Evolutionary conservation across 2,888 invertebrate species (phyloP).

Genomic region (Diadegma fenestrale): DNA sequence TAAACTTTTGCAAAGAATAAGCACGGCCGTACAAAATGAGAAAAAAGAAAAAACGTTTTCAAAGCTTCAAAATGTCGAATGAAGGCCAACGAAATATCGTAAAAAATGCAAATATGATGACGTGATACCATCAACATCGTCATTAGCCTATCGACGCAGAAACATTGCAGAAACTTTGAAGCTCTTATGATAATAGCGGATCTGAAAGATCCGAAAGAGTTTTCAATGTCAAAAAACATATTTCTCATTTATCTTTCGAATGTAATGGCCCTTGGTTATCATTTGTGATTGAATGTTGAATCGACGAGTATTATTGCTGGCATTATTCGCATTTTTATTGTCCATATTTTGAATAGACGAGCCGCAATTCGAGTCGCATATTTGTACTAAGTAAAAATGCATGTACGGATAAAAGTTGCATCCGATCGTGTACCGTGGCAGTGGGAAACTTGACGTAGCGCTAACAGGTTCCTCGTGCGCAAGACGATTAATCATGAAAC

Average conservation of each 20-base stretch:
- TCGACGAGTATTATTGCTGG: not conserved
- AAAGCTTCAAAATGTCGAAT: not conserved
- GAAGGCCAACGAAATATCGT: not conserved
- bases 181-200: not conserved
- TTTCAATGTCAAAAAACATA: not conserved
- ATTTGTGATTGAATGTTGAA: slow-evolving; percentile 17
- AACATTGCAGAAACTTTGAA: not conserved
- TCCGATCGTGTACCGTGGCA: slow-evolving; percentile 1
- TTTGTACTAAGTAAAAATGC: not conserved
- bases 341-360: slow-evolving; percentile 1
- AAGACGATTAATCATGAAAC: slow-evolving; percentile 62
- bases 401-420: not conserved
- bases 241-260: not conserved
- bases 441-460: slow-evolving; percentile 42
- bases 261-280: not conserved
- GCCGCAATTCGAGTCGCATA: slow-evolving; percentile 13
- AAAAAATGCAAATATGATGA: not conserved
- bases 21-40: no score
- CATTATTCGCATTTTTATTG: slow-evolving; percentile 9
- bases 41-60: no score
- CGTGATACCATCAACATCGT: not conserved
- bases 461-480: slow-evolving; percentile 59
- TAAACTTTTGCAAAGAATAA: no score
- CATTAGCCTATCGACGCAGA: not conserved
- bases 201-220: not conserved